Evolutionary conservation across 2,113 vertebrate genomes (phyloP).

Genomic region (Hydrolagus affinis): DNA sequence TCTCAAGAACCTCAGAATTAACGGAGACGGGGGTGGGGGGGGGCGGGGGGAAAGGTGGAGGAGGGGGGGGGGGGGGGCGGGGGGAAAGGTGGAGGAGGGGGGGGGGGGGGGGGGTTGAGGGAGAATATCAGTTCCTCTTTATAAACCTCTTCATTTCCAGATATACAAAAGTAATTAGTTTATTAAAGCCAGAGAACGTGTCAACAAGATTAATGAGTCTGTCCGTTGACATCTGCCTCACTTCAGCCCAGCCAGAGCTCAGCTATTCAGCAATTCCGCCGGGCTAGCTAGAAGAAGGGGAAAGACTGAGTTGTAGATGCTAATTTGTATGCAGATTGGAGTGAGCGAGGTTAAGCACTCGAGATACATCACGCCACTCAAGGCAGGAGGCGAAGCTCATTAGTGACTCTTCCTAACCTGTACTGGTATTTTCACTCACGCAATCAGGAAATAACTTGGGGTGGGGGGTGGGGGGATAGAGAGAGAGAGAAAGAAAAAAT

Average conservation of each 20-base stretch:
- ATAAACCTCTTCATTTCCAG: conserved; percentile 15
- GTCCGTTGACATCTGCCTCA: conserved; percentile 27
- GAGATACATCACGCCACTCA: conserved; percentile 23
- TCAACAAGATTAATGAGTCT: conserved; percentile 32
- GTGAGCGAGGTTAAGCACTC: conserved; percentile 26
- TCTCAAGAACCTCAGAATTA: conserved; percentile 8
- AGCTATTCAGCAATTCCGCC: conserved; percentile 10
- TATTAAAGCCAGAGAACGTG: conserved; percentile 20
- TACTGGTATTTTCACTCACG: background rate
- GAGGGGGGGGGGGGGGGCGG: no score
- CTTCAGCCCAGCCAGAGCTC: conserved; percentile 12
- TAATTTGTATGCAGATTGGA: conserved; percentile 32
- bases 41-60: no score
- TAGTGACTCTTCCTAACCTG: background rate
- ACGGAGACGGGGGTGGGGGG: background rate
- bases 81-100: no score
- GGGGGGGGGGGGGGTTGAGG: no score
- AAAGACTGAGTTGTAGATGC: conserved; percentile 23
- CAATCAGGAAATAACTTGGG: no score
- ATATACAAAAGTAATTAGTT: conserved; percentile 25
- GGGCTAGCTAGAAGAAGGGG: conserved; percentile 1
- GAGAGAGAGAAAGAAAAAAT: no score
- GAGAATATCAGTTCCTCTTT: no score
- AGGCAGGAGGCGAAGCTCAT: conserved; percentile 4
- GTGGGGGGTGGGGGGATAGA: no score